phyloP scores from a whole-genome alignment of 37 sponge, comb jelly and placozoan species.

The Beroe forskalii region DNA sequence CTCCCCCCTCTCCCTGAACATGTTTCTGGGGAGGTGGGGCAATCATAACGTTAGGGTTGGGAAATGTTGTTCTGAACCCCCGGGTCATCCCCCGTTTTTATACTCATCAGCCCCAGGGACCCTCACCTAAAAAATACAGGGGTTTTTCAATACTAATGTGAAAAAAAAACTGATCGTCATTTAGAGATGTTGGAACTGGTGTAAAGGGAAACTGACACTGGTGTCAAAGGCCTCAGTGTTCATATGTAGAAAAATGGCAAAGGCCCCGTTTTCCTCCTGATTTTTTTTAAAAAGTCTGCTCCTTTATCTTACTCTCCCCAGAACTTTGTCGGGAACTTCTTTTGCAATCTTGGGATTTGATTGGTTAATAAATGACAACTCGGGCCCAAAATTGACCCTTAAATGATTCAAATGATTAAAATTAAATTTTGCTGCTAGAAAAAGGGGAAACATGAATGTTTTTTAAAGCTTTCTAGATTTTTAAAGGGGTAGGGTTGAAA shows the following conservation, averaged over 20 bases:
- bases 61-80: constrained; percentile 64
- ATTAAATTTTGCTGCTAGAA: too few relatives aligned
- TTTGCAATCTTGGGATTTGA: too few relatives aligned
- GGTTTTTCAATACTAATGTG: too few relatives aligned
- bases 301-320: constrained; percentile 73
- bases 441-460: too few relatives aligned
- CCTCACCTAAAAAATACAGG: not conserved
- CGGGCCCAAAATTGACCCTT: too few relatives aligned
- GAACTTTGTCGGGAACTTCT: constrained; percentile 76
- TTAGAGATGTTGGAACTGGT: too few relatives aligned
- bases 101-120: constrained; percentile 73
- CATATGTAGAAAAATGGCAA: constrained; percentile 81
- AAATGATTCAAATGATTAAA: too few relatives aligned
- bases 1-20: constrained; percentile 74
- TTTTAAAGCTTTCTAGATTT: too few relatives aligned
- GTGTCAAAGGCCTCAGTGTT: constrained; percentile 63
- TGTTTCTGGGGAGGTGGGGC: constrained; percentile 67
- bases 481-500: too few relatives aligned
- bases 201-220: too few relatives aligned
- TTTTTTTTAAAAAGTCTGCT: constrained; percentile 78
- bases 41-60: constrained; percentile 67
- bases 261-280: constrained; percentile 70
- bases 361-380: too few relatives aligned
- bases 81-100: constrained; percentile 75
- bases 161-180: too few relatives aligned